phyloP scores from a whole-genome alignment of 2,888 invertebrate genomes.

The Apoderus coryli region DNA sequence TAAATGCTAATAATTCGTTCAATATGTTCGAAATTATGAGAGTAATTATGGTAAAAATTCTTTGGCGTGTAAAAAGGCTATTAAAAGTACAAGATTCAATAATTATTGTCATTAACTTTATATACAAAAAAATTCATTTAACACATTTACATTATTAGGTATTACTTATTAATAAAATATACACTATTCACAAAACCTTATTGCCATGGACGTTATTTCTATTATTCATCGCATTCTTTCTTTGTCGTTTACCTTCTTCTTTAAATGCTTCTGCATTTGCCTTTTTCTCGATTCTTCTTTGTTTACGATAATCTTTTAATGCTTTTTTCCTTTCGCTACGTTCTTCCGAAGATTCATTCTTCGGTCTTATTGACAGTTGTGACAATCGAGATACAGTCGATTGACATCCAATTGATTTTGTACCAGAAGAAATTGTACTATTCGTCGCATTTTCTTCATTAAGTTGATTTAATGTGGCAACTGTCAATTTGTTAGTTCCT shows the following conservation, averaged over 20 bases:
- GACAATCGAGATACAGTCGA: constrained; percentile 55
- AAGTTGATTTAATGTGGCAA: constrained; percentile 51
- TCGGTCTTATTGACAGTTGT: constrained; percentile 52
- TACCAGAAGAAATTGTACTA: constrained; percentile 32
- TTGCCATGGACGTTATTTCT: constrained; percentile 60
- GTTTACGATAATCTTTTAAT: constrained; percentile 63
- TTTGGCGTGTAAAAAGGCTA: no score
- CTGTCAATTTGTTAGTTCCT: constrained; percentile 48
- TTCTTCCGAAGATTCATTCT: constrained; percentile 66
- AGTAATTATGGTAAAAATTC: no score
- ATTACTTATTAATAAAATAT: no score
- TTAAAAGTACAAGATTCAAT: no score
- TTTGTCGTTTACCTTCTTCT: constrained; percentile 69
- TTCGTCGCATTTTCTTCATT: constrained; percentile 34
- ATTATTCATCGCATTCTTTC: constrained; percentile 63
- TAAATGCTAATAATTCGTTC: no score
- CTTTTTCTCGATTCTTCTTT: constrained; percentile 69
- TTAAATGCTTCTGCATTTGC: constrained; percentile 69
- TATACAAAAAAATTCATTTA: no score
- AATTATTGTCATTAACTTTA: no score
- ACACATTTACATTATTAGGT: no score
- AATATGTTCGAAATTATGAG: no score
- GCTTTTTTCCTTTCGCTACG: constrained; percentile 61
- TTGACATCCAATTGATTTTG: constrained; percentile 41
- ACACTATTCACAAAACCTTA: constrained; percentile 39